A percentile compares a stretch with the other conserved stretches of the same genome.
Conservation (phyloP, 2,888 invertebrate genomes). For the Synergus japonicus region DNA sequence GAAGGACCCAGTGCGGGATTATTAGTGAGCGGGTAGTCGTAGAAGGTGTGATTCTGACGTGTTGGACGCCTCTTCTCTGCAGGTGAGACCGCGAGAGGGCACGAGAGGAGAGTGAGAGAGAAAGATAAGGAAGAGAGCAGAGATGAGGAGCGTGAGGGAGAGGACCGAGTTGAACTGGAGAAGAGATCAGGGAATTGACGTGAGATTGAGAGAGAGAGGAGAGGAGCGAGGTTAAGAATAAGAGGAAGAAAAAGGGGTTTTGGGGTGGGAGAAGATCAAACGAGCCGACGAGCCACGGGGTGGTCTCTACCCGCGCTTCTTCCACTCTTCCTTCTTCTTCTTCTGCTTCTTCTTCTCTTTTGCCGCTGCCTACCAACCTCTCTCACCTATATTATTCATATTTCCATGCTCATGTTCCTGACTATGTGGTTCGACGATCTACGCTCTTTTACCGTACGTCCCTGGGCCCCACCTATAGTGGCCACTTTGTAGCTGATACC, state of each 20-base stretch:
- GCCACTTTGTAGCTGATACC: conserved; percentile 58
- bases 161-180: conserved; percentile 30
- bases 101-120: conserved; percentile 43
- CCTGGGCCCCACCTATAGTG: conserved; percentile 53
- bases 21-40: conserved; percentile 72
- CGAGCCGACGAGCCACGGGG: conserved; percentile 77
- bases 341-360: conserved; percentile 51
- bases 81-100: conserved; percentile 56
- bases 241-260: conserved; percentile 54
- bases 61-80: conserved; percentile 60
- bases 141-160: conserved; percentile 37
- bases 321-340: conserved; percentile 55
- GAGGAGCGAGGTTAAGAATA: conserved; percentile 53
- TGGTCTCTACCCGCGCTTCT: conserved; percentile 73
- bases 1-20: conserved; percentile 56
- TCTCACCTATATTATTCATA: conserved; percentile 71
- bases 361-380: conserved; percentile 38
- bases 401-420: conserved; percentile 57
- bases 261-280: conserved; percentile 59
- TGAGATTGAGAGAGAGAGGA: conserved; percentile 54
- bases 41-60: conserved; percentile 76
- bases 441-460: conserved; percentile 53
- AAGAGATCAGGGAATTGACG: conserved; percentile 38
- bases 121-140: conserved; percentile 48
- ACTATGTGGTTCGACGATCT: conserved; percentile 55